Percentiles rank a stretch among this genome's conserved stretches.
Evolutionary conservation across 92 coral and sea anemone genomes (phyloP).

Genomic region (Epizoanthus ramosus): DNA sequence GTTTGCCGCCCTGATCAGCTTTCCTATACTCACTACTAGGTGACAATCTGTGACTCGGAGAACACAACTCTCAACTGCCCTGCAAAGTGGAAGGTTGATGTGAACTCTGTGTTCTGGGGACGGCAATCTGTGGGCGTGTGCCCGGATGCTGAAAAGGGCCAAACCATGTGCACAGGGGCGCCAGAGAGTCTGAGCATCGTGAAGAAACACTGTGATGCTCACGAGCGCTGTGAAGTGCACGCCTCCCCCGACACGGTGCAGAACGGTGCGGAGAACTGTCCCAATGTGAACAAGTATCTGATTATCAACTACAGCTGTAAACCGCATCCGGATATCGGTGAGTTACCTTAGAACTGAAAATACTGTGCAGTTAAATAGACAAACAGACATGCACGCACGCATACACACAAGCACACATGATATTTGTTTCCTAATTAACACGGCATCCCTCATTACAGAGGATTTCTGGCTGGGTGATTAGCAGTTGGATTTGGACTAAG

Average conservation of each 20-base stretch:
- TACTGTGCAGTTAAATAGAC: too few species aligned
- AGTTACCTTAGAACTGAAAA: not conserved
- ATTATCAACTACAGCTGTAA: conserved; percentile 95
- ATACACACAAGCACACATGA: too few species aligned
- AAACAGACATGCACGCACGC: too few species aligned
- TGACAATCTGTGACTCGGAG: conserved; percentile 90
- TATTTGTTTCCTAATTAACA: too few species aligned
- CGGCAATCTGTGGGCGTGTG: conserved; percentile 91
- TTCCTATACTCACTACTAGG: not conserved
- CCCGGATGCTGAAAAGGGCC: conserved; percentile 90
- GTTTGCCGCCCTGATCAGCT: not conserved
- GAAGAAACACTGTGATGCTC: conserved; percentile 90
- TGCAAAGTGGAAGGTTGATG: conserved; percentile 95
- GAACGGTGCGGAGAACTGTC: conserved; percentile 98
- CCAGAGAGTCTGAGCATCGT: conserved; percentile 94
- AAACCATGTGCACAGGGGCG: conserved; percentile 99
- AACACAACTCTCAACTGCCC: conserved; percentile 92
- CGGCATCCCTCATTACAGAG: too few species aligned
- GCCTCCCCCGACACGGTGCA: conserved; percentile 86
- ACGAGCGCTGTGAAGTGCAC: conserved; percentile 82
- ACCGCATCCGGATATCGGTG: conserved; percentile 91
- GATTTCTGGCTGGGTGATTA: too few species aligned
- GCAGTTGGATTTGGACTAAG: too few species aligned
- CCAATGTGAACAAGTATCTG: conserved; percentile 91
- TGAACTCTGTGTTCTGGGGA: conserved; percentile 99